phyloP scores from a whole-genome alignment of 2,113 vertebrate genomes.

The Pheucticus melanocephalus region DNA sequence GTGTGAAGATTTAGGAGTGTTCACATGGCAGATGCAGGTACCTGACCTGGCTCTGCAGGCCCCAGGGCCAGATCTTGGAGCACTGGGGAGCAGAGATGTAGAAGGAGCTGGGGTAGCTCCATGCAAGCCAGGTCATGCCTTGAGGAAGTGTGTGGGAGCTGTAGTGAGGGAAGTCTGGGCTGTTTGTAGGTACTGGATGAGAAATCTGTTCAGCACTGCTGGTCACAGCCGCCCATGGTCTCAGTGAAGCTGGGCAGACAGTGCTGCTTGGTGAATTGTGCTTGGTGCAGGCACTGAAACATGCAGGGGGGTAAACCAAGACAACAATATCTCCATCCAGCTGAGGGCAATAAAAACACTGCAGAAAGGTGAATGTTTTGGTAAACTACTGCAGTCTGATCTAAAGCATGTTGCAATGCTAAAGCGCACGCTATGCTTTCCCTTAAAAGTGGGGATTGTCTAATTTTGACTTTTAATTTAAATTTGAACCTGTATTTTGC shows the following conservation, averaged over 20 bases:
- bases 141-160: background rate
- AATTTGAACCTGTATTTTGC: background rate
- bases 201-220: background rate
- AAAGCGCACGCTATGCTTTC: background rate
- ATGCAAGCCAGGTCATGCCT: background rate
- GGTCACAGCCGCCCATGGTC: background rate
- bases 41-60: background rate
- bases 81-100: rapidly evolving
- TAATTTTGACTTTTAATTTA: background rate
- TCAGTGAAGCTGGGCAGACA: background rate
- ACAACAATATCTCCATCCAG: background rate
- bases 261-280: background rate
- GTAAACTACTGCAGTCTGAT: background rate
- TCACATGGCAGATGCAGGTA: background rate
- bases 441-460: background rate
- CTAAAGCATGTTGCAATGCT: background rate
- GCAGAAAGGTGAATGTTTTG: background rate
- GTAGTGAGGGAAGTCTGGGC: background rate
- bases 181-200: background rate
- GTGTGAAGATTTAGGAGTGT: background rate
- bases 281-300: background rate
- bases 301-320: background rate
- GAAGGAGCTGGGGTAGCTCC: background rate
- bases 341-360: background rate
- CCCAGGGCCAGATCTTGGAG: background rate